Base-by-base conservation (phyloP, 92 coral and sea anemone genomes). In the Plumapathes pennacea region DNA sequence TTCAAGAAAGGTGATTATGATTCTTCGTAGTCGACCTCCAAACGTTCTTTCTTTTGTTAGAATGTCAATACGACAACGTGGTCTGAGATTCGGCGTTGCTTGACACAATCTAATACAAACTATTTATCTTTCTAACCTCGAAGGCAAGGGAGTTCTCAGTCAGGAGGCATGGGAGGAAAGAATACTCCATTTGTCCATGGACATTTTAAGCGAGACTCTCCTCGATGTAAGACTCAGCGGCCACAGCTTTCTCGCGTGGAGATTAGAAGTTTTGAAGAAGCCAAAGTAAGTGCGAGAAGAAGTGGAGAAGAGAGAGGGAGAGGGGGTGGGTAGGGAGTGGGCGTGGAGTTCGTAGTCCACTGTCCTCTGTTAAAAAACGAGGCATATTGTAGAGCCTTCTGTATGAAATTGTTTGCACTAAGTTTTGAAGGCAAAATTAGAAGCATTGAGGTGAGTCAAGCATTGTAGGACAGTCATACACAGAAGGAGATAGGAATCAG, bases 141-240 rank as follows among this genome's bases (percentile, higher is more conserved):
- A 1, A 87, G 96, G 89, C 10, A 60, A 54, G 56, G 96, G 96
- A 10, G 47, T 36, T 37, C 77, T 81, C 18, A 83, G 90, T 34
- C 96, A 87, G 21, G 90, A 87, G 56, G 90, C 82, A 68, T 87
- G 96, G 96, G 96, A 87, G 29, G 84, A 82, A 45, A 41, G 96
- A 47, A 87, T 87, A 8, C 74, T 87, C 19, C 79, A 81, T 45
- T 74, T 87, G 19, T 20, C 89, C 25, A 83, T 70, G 61, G 96
- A 87, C 50, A 72, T 87, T 27, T 62, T 87, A 73, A 87, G 96
- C 42, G 96, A 87, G 44, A 72, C 83, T 5, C 58, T 87, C 31
- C 65, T 87, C 12, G 96, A 89, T 25, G 78, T 82, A 37, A 39
- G 96, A 32, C 80, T 87, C 27, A 85, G 84, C 39, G 96, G 96